Conservation (phyloP, 2,797 vertebrate genomes). For the Sciurus carolinensis region DNA sequence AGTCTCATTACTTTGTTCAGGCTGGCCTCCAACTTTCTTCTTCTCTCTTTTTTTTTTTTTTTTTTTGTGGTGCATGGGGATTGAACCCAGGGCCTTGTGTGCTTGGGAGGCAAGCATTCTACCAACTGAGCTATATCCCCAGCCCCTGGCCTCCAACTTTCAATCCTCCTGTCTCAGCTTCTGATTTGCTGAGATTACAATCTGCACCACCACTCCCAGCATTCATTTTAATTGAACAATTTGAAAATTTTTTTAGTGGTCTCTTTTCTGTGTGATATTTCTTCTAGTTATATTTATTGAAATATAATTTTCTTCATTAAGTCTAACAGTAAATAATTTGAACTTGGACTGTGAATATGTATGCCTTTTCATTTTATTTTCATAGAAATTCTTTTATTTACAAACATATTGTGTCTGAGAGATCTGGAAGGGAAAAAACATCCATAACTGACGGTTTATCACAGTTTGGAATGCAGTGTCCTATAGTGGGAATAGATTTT, state of each 20-base stretch:
- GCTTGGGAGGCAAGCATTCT: no score
- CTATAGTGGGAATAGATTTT: not conserved
- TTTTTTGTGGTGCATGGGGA: no score
- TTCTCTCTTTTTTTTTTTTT: no score
- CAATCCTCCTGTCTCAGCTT: no score
- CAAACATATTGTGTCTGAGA: not conserved
- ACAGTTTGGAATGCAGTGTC: not conserved
- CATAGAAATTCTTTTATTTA: not conserved
- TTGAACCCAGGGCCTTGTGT: no score
- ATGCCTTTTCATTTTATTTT: not conserved
- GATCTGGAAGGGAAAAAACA: not conserved
- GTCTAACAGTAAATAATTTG: conserved; percentile 17
- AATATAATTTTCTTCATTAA: not conserved
- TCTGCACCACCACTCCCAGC: not conserved
- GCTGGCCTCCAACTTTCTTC: no score
- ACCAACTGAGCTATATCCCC: no score
- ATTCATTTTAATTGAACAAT: not conserved
- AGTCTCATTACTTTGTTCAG: no score
- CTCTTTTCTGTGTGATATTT: not conserved
- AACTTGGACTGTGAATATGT: not conserved
- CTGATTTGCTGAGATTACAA: no score
- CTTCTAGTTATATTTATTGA: not conserved
- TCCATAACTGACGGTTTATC: not conserved
- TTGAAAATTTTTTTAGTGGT: not conserved
- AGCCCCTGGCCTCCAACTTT: no score